These are phyloP conservation scores for Perca fluviatilis DNA, from an alignment of 2,113 vertebrate genomes.

Conservation along the genomic window DNA sequence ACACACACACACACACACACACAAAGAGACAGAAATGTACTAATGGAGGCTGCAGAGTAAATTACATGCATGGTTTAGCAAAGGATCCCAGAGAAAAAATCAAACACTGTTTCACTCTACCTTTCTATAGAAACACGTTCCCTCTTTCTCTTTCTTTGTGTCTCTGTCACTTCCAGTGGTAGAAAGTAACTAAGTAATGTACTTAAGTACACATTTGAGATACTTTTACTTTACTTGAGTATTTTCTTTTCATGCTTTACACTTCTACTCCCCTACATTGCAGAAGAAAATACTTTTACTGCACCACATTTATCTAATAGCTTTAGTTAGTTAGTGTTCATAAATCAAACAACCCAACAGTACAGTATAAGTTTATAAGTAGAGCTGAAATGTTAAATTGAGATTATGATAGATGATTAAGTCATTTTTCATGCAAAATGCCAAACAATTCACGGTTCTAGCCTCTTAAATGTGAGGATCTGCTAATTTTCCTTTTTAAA, in stretches of 20 bases:
- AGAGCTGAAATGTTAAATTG: too few relatives aligned
- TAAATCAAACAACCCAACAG: too few relatives aligned
- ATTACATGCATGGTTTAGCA: slow-evolving; percentile 48
- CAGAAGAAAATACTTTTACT: background rate
- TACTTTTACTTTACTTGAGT: background rate
- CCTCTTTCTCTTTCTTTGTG: background rate
- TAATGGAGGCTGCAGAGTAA: slow-evolving; percentile 21
- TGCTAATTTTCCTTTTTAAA: background rate
- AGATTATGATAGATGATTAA: too few relatives aligned
- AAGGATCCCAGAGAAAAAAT: slow-evolving; percentile 26
- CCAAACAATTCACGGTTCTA: background rate
- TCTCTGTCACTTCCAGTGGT: background rate
- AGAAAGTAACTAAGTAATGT: background rate
- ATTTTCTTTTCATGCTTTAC: background rate
- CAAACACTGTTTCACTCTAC: slow-evolving; percentile 8
- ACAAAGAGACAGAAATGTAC: slow-evolving; percentile 5
- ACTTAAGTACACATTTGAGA: background rate
- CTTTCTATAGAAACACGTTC: background rate
- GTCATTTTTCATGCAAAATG: too few relatives aligned
- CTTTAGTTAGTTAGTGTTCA: too few relatives aligned
- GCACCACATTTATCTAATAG: too few relatives aligned
- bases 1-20: background rate
- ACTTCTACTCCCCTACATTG: background rate
- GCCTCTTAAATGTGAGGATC: background rate
- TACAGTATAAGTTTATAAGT: too few relatives aligned